Evolutionary conservation across 1,140 invertebrate species (phyloP), one percentile per base, ranked within the genome.

Genomic region (Glossosoma conforme): DNA sequence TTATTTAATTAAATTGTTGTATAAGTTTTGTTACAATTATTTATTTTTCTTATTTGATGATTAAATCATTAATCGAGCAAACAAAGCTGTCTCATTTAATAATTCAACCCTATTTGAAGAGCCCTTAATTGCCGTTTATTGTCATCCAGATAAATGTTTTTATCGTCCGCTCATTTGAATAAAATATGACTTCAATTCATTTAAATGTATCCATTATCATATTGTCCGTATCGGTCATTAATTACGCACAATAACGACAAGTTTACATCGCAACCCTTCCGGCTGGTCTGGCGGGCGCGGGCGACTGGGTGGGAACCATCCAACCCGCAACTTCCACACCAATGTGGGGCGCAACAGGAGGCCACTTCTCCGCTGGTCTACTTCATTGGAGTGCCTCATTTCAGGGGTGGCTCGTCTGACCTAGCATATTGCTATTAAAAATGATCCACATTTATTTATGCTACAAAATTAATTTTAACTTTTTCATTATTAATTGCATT

Each of bases 331-430:
- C 32, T 56, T 56, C 44, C 45, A 57, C 52, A 53, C 35, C 35
- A 49, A 45, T 49, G 41, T 46, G 38, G 42, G 35, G 43, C 55
- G 55, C 55, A 57, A 57, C 55, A 57, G 55, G 55, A 57, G 45
- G 44, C 55, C 54, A 57, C 54, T 57, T 57, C 41, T n/a, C 44
- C 22, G 9, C 36, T 47, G 25, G 24, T 13, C n/a, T 24, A 44
- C 19, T n/a, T 44, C 22, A n/a, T n/a, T n/a, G n/a, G n/a, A n/a
- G n/a, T n/a, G n/a, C n/a, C n/a, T n/a, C n/a, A 44, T 28, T n/a
- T 8, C n/a, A 28, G n/a, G 24, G 24, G n/a, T 28, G 24, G 24
- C n/a, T 28, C 24, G 24, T 28, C n/a, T n/a, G n/a, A n/a, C n/a
- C n/a, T n/a, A n/a, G n/a, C n/a, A n/a, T n/a, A n/a, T n/a, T n/a